Evolutionary conservation across 2,113 vertebrate genomes (phyloP).

Genomic region (Muntiacus muntjak): DNA sequence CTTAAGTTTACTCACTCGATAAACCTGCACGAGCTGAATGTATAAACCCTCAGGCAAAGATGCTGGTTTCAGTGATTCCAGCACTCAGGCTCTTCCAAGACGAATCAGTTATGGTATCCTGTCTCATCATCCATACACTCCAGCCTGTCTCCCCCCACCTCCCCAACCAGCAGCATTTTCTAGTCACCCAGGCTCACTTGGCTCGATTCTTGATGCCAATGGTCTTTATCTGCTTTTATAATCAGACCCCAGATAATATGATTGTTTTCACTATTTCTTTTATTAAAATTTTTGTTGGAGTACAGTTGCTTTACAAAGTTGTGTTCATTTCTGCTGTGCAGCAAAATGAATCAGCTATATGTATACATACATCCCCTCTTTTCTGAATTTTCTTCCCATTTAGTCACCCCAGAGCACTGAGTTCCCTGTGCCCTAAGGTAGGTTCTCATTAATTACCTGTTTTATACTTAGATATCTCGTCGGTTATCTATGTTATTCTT

Average conservation of each 20-base stretch:
- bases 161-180: not conserved
- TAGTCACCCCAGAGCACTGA: not conserved
- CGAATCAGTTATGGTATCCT: not conserved
- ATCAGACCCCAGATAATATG: rapidly evolving
- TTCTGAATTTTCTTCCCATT: not conserved
- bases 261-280: not conserved
- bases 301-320: not conserved
- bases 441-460: not conserved
- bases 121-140: rapidly evolving
- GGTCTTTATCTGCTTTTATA: not conserved
- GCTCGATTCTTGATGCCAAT: not conserved
- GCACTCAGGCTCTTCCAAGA: not conserved
- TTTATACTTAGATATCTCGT: not conserved
- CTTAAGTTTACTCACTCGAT: rapidly evolving
- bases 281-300: not conserved
- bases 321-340: not conserved
- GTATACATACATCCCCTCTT: not conserved
- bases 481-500: not conserved
- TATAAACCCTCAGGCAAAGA: not conserved
- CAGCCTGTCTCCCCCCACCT: not conserved
- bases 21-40: rapidly evolving
- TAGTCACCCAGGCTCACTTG: not conserved
- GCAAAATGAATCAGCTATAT: not conserved
- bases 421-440: not conserved
- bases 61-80: not conserved